Conservation (phyloP, 2,888 invertebrate genomes). For the Orthosia gracilis region DNA sequence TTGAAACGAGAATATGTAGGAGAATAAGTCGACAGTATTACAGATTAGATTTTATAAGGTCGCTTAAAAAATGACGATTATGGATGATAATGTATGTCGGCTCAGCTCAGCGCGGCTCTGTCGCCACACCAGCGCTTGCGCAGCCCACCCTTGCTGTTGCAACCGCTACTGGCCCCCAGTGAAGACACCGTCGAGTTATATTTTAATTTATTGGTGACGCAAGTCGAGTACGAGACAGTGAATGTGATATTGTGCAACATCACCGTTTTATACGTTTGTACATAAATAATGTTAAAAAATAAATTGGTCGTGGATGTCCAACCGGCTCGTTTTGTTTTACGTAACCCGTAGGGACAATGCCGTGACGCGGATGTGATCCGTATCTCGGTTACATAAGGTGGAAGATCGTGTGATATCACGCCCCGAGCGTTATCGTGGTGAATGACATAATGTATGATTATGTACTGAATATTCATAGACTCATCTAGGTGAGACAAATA, state of each 20-base stretch:
- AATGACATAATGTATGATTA: conserved; percentile 68
- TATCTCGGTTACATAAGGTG: conserved; percentile 64
- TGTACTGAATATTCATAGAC: conserved; percentile 65
- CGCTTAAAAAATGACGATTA: conserved; percentile 26
- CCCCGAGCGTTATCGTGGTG: conserved; percentile 38
- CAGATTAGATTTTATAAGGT: conserved; percentile 17
- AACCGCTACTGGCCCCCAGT: conserved; percentile 68
- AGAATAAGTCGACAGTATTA: conserved; percentile 2
- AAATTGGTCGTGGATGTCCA: conserved; percentile 80
- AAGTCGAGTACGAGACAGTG: conserved; percentile 81
- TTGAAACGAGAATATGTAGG: conserved; percentile 7
- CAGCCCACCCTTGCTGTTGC: conserved; percentile 57
- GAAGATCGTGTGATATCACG: conserved; percentile 59
- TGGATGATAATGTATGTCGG: conserved; percentile 16
- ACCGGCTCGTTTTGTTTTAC: conserved; percentile 78
- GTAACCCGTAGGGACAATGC: conserved; percentile 73
- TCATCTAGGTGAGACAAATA: conserved; percentile 54
- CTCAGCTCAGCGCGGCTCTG: conserved; percentile 24
- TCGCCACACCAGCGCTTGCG: conserved; percentile 49
- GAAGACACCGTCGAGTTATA: conserved; percentile 70
- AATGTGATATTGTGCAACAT: conserved; percentile 88
- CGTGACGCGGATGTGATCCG: conserved; percentile 65
- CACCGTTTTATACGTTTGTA: conserved; percentile 87
- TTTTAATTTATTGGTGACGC: conserved; percentile 87
- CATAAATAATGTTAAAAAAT: conserved; percentile 84